phyloP scores from a whole-genome alignment of 2,113 vertebrate genomes.

The Urocitellus parryii region DNA sequence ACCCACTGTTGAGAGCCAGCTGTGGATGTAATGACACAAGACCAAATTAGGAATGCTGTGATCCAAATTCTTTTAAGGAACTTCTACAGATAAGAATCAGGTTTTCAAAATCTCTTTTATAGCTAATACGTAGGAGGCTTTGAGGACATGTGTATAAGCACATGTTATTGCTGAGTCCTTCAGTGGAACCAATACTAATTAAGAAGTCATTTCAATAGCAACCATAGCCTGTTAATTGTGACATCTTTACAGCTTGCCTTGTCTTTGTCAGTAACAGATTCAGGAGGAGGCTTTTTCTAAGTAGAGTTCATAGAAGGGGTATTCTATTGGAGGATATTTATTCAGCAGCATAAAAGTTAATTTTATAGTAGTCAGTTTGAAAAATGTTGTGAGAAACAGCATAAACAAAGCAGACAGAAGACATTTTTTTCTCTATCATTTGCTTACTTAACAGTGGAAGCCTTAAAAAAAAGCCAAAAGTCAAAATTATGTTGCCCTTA shows the following conservation, averaged over 20 bases:
- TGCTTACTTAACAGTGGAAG: background rate
- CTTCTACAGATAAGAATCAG: conserved; percentile 21
- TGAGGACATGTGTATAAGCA: background rate
- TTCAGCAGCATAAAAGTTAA: background rate
- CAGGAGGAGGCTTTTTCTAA: background rate
- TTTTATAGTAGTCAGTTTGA: conserved; percentile 2
- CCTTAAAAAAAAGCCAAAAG: background rate
- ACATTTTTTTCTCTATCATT: background rate
- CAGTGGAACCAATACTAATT: background rate
- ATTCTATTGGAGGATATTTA: background rate
- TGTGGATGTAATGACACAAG: background rate
- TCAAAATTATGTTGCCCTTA: background rate
- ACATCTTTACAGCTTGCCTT: background rate
- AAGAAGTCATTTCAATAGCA: conserved; percentile 14
- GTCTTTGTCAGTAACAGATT: conserved; percentile 14
- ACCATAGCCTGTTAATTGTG: background rate
- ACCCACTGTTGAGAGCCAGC: background rate
- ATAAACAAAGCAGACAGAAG: conserved; percentile 36
- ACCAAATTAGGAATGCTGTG: conserved; percentile 51
- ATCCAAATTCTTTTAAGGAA: conserved; percentile 43
- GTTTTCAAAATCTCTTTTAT: conserved; percentile 49
- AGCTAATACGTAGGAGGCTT: conserved; percentile 22
- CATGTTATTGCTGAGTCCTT: background rate
- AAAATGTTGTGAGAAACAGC: conserved; percentile 32
- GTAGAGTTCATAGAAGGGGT: background rate